phyloP scores from a whole-genome alignment of 2,888 invertebrate species.

The Epinotia bilunana region DNA sequence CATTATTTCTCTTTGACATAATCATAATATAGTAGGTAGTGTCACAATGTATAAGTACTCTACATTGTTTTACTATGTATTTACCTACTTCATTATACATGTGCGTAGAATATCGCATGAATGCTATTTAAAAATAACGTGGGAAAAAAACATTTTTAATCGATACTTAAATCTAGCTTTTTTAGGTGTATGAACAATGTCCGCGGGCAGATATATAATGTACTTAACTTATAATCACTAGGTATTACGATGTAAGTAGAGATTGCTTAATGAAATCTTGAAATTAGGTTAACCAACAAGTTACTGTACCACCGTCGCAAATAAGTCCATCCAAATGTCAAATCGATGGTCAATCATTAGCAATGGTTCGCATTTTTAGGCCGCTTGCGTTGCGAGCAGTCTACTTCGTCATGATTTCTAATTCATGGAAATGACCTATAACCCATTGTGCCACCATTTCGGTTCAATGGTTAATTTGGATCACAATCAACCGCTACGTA shows the following conservation, averaged over 20 bases:
- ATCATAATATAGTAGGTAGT: too few species aligned
- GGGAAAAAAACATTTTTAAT: too few species aligned
- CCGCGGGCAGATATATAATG: too few species aligned
- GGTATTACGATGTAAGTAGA: background rate
- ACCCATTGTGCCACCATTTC: slow-evolving; percentile 24
- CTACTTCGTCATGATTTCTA: slow-evolving; percentile 59
- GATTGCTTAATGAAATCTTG: background rate
- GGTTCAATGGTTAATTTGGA: slow-evolving; percentile 28
- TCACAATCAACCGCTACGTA: background rate
- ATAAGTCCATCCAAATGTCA: slow-evolving; percentile 31
- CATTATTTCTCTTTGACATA: too few species aligned
- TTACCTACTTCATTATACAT: too few species aligned
- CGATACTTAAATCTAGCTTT: too few species aligned
- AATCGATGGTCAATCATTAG: slow-evolving; percentile 38
- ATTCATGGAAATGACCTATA: slow-evolving; percentile 53
- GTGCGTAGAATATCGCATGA: too few species aligned
- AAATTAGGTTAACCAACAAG: slow-evolving; percentile 5
- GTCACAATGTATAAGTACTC: too few species aligned
- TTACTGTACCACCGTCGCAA: slow-evolving; percentile 6
- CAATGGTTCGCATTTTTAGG: slow-evolving; percentile 49
- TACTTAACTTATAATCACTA: background rate
- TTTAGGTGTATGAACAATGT: too few species aligned
- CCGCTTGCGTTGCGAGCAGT: slow-evolving; percentile 45
- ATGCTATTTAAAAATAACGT: too few species aligned
- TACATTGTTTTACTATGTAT: too few species aligned